A percentile compares a stretch with the other conserved stretches of the same genome.
phyloP scores from a whole-genome alignment of 2,113 vertebrate genomes.

The Casuarius casuarius region DNA sequence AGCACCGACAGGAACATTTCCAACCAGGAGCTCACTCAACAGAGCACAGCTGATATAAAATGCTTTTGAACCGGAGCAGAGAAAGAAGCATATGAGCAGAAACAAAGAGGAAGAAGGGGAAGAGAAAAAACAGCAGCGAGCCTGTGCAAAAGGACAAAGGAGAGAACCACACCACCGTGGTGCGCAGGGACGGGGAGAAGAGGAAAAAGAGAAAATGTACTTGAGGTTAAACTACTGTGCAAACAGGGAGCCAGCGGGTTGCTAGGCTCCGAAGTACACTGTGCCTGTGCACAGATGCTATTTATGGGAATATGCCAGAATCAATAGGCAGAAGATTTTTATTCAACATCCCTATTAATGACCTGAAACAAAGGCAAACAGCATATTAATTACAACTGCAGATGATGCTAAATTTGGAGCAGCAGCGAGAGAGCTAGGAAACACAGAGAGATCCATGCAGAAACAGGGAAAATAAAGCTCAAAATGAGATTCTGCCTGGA shows the following conservation, averaged over 20 bases:
- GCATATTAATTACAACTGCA: conserved; percentile 23
- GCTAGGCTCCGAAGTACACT: conserved; percentile 6
- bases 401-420: conserved; percentile 33
- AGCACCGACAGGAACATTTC: not conserved
- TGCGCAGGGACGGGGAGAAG: not conserved
- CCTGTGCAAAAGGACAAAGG: not conserved
- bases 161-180: not conserved
- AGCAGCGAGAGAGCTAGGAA: not conserved
- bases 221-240: accelerated
- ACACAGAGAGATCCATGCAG: not conserved
- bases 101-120: not conserved
- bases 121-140: not conserved
- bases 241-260: not conserved
- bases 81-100: not conserved
- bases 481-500: not conserved
- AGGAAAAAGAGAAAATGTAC: not conserved
- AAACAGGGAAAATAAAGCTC: not conserved
- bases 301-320: conserved; percentile 50
- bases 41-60: not conserved
- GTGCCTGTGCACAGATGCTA: conserved; percentile 36
- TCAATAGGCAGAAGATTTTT: conserved; percentile 48
- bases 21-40: accelerated
- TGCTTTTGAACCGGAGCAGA: not conserved
- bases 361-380: conserved; percentile 61
- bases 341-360: conserved; percentile 48